These are phyloP conservation scores for Catocala sponsa DNA, from an alignment of 2,888 invertebrate species.

Conservation along the genomic window DNA sequence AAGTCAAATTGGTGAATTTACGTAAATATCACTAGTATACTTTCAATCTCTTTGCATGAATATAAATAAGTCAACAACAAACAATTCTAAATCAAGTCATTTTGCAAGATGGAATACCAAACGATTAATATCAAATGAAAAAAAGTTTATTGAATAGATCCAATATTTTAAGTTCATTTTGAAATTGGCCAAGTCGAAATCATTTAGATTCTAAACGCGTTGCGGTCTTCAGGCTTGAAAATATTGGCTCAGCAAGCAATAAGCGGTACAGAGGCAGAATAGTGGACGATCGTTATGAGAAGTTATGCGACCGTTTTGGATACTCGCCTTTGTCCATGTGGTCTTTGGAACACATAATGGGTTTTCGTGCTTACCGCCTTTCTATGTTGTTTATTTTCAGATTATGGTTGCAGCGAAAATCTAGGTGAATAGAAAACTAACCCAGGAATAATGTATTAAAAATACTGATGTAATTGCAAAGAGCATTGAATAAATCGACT, in stretches of 20 bases:
- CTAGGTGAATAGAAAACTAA: background rate
- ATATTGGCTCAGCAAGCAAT: conserved; percentile 72
- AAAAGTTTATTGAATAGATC: conserved; percentile 31
- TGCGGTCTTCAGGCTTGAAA: conserved; percentile 64
- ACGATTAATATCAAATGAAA: conserved; percentile 12
- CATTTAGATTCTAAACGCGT: conserved; percentile 69
- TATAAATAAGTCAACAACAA: too few relatives aligned
- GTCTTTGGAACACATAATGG: conserved; percentile 30
- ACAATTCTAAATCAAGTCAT: too few relatives aligned
- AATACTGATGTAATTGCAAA: too few relatives aligned
- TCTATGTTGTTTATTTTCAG: background rate
- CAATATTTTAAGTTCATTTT: conserved; percentile 45
- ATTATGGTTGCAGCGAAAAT: background rate
- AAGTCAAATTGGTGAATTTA: too few relatives aligned
- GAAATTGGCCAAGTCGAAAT: conserved; percentile 56
- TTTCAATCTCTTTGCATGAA: too few relatives aligned
- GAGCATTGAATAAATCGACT: too few relatives aligned
- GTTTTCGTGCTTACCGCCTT: conserved; percentile 4
- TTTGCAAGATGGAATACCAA: background rate
- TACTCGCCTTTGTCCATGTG: conserved; percentile 43
- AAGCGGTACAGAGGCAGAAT: conserved; percentile 68
- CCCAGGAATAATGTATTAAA: too few relatives aligned
- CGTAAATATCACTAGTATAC: too few relatives aligned
- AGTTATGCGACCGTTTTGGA: conserved; percentile 61
- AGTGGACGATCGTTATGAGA: conserved; percentile 67